Conservation (phyloP, 2,888 invertebrate genomes). For the Geophilus truncorum region DNA sequence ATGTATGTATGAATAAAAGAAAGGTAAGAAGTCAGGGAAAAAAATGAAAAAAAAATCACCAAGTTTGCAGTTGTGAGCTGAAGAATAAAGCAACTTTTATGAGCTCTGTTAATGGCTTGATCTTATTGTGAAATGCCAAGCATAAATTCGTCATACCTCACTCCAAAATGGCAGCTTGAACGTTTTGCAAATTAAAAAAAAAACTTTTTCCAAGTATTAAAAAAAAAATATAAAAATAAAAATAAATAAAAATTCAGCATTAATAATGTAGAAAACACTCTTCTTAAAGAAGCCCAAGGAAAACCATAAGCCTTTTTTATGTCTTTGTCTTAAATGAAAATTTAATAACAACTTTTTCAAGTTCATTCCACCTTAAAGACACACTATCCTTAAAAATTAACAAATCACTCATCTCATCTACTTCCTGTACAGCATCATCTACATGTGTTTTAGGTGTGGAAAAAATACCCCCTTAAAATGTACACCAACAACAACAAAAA, state of each 20-base stretch:
- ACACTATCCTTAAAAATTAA: not conserved
- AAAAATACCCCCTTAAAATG: no score
- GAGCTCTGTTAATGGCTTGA: slow-evolving; percentile 10
- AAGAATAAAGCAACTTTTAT: slow-evolving; percentile 12
- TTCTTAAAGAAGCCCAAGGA: not conserved
- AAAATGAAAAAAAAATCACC: not conserved
- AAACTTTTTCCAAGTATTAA: no score
- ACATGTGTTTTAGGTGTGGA: not conserved
- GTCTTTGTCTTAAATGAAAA: not conserved
- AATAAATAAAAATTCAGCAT: not conserved
- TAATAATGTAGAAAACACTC: not conserved
- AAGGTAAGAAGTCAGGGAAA: no score
- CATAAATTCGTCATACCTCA: slow-evolving; percentile 22
- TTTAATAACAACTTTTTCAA: slow-evolving; percentile 11
- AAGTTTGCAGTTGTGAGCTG: not conserved
- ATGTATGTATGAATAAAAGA: not conserved
- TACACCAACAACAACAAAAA: no score
- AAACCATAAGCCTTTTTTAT: not conserved
- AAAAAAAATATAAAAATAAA: not conserved
- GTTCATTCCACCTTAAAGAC: slow-evolving; percentile 18
- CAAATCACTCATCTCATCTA: not conserved
- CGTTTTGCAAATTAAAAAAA: not conserved
- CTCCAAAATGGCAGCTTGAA: not conserved
- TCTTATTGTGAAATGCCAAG: slow-evolving; percentile 18
- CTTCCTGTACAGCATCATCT: not conserved